These are phyloP conservation scores for Osmoderma eremita DNA, from an alignment of 2,888 invertebrate species.

Conservation along the genomic window DNA sequence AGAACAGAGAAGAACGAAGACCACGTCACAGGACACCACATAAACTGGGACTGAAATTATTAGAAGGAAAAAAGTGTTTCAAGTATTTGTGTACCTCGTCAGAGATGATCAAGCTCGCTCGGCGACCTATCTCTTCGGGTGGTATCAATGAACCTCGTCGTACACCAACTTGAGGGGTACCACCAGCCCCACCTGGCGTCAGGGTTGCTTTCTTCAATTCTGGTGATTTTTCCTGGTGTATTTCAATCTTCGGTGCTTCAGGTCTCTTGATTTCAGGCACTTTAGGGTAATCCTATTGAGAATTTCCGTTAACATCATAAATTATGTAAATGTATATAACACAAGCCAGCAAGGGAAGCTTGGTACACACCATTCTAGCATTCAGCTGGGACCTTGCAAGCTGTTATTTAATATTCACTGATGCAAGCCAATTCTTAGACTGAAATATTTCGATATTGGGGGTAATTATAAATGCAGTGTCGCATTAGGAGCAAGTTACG, in stretches of 20 bases:
- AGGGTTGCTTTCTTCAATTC: conserved; percentile 74
- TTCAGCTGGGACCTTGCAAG: too few relatives aligned
- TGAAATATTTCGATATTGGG: conserved; percentile 37
- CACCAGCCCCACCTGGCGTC: conserved; percentile 52
- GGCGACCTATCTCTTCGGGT: conserved; percentile 85
- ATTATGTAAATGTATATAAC: conserved; percentile 22
- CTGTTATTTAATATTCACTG: conserved; percentile 34
- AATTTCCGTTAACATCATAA: conserved; percentile 20
- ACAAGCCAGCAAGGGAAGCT: conserved; percentile 46
- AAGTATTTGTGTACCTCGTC: conserved; percentile 81
- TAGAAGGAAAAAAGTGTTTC: conserved; percentile 3
- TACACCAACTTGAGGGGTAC: conserved; percentile 65
- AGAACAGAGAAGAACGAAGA: conserved; percentile 39
- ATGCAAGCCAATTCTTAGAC: conserved; percentile 42
- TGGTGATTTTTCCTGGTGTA: conserved; percentile 82
- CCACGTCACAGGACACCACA: conserved; percentile 29
- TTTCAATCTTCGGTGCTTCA: conserved; percentile 86
- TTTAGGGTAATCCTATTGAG: conserved; percentile 59
- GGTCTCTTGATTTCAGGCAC: conserved; percentile 68
- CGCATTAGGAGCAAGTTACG: conserved; percentile 17
- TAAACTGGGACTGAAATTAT: conserved; percentile 31
- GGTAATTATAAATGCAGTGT: conserved; percentile 41
- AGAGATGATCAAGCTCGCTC: conserved; percentile 91
- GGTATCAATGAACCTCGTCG: conserved; percentile 89
- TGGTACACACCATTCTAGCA: conserved; percentile 37